These are phyloP conservation scores for Chaenodraco wilsoni DNA, from an alignment of 2,797 vertebrate species.

Conservation along the genomic window DNA sequence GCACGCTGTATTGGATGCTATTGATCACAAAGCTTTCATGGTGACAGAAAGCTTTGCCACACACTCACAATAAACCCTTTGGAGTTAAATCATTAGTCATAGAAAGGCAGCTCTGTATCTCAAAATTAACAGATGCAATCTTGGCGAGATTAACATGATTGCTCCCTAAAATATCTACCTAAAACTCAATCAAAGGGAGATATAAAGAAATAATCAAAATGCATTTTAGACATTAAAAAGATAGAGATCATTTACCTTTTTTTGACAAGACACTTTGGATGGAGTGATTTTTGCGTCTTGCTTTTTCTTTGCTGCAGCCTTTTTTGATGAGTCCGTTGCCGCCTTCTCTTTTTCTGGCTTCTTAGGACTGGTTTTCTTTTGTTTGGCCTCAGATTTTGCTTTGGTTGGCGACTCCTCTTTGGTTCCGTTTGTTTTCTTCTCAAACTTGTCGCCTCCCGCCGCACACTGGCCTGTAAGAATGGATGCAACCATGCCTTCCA, in stretches of 20 bases:
- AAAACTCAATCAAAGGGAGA: background rate
- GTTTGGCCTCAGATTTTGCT: constrained; percentile 73
- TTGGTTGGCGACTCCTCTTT: constrained; percentile 81
- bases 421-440: constrained; percentile 80
- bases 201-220: background rate
- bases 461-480: constrained; percentile 70
- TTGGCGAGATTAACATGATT: constrained; percentile 8
- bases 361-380: constrained; percentile 76
- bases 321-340: constrained; percentile 62
- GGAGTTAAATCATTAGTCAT: constrained; percentile 34
- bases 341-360: constrained; percentile 76
- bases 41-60: constrained; percentile 33
- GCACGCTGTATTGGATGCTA: constrained; percentile 44
- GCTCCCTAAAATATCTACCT: background rate
- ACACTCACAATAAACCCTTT: constrained; percentile 17
- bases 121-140: constrained; percentile 1
- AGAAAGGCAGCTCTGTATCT: constrained; percentile 3
- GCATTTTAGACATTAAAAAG: background rate
- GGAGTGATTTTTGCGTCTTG: constrained; percentile 68
- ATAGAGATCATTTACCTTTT: constrained; percentile 78
- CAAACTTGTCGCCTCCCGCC: constrained; percentile 61
- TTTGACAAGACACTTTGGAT: constrained; percentile 65
- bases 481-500: constrained; percentile 76
- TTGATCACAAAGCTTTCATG: constrained; percentile 58
- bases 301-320: constrained; percentile 72